phyloP scores from a whole-genome alignment of 92 coral and sea anemone species.

The Ricordea florida region DNA sequence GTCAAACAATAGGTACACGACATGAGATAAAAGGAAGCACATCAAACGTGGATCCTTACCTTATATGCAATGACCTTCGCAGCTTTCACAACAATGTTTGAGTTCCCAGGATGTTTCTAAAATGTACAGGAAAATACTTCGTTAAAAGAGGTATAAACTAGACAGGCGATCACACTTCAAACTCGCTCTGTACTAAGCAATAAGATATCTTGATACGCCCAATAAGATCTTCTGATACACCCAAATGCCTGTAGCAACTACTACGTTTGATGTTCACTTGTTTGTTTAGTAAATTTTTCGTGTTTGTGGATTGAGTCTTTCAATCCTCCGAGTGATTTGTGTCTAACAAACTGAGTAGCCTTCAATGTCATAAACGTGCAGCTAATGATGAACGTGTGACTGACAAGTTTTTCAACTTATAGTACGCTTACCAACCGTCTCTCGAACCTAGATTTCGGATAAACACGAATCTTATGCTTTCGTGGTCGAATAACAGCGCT shows the following conservation, averaged over 20 bases:
- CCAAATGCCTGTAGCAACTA: background rate
- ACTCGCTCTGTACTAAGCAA: slow-evolving; percentile 16
- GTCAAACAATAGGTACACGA: slow-evolving; percentile 7
- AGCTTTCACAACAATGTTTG: slow-evolving; percentile 12
- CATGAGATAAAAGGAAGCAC: slow-evolving; percentile 15
- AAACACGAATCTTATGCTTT: slow-evolving; percentile 5
- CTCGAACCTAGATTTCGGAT: background rate
- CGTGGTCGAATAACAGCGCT: background rate
- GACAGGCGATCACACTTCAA: slow-evolving; percentile 9
- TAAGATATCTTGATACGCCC: too few relatives aligned
- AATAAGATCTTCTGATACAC: slow-evolving; percentile 14
- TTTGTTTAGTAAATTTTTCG: background rate
- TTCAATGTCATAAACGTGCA: slow-evolving; percentile 1
- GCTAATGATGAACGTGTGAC: slow-evolving; percentile 9
- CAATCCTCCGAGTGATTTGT: slow-evolving; percentile 22
- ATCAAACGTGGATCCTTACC: slow-evolving; percentile 21
- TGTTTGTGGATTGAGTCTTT: slow-evolving; percentile 23
- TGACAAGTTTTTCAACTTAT: slow-evolving; percentile 12
- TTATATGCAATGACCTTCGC: background rate
- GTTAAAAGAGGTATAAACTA: slow-evolving; percentile 12
- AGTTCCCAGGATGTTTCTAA: slow-evolving; percentile 15
- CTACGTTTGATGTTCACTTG: slow-evolving; percentile 6
- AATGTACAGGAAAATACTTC: slow-evolving; percentile 13
- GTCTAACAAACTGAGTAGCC: slow-evolving; percentile 1
- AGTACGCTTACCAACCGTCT: background rate